Evolutionary conservation across 2,797 vertebrate genomes (phyloP).

Genomic region (Sebastes nivosus): DNA sequence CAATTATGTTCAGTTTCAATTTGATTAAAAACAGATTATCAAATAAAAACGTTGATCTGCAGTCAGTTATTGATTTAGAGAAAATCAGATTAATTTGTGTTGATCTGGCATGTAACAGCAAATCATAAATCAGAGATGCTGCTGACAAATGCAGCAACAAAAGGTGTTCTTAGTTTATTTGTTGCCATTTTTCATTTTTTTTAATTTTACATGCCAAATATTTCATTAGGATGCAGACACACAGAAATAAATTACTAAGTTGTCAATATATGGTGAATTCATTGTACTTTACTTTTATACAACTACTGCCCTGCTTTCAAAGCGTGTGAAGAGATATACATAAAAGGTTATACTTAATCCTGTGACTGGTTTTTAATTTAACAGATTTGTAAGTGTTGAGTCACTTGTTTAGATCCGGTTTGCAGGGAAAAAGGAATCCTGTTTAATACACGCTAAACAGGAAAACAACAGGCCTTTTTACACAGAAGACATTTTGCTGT

Average conservation of each 20-base stretch:
- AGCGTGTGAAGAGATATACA: neutral
- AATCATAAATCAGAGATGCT: neutral
- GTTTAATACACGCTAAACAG: neutral
- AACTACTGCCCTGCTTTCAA: neutral
- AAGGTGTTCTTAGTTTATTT: too few relatives aligned
- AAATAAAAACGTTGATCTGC: neutral
- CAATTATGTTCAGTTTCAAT: neutral
- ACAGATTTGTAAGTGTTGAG: neutral
- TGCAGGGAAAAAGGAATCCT: neutral
- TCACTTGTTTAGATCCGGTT: neutral
- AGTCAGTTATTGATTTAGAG: neutral
- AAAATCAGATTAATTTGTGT: neutral
- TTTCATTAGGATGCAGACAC: neutral
- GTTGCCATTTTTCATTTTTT: neutral
- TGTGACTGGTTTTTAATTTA: neutral
- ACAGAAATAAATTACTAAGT: neutral
- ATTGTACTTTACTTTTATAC: neutral
- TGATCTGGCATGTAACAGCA: neutral
- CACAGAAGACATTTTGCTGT: neutral
- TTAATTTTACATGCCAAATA: neutral
- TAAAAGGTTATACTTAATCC: neutral
- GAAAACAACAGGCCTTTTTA: neutral
- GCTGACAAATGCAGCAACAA: neutral
- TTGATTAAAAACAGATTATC: neutral
- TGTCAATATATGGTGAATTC: neutral